A percentile compares a stretch with the other conserved stretches of the same genome.
phyloP scores from a whole-genome alignment of 2,113 vertebrate genomes.

The Brienomyrus brachyistius region DNA sequence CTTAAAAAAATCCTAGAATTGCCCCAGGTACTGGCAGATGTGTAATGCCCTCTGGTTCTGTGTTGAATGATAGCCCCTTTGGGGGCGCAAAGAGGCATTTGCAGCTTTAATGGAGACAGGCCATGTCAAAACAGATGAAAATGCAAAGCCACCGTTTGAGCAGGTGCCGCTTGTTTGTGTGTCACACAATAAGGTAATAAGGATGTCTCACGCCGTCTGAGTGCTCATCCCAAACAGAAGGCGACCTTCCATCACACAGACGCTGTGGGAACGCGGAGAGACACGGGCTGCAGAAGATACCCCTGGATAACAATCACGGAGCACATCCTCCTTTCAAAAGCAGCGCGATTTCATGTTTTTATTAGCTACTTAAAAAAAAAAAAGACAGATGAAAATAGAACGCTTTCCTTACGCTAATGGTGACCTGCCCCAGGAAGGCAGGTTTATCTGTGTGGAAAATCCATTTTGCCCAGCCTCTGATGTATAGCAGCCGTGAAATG shows the following conservation, averaged over 20 bases:
- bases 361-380: conserved; percentile 10
- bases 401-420: conserved; percentile 2
- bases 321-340: not conserved
- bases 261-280: not conserved
- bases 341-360: conserved; percentile 7
- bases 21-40: not conserved
- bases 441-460: conserved; percentile 57
- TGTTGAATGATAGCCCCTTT: not conserved
- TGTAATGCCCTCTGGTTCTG: not conserved
- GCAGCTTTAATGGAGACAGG: not conserved
- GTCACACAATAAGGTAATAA: not conserved
- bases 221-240: not conserved
- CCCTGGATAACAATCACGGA: not conserved
- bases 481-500: conserved; percentile 36
- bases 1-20: not conserved
- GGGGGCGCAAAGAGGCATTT: not conserved
- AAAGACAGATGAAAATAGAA: conserved; percentile 26
- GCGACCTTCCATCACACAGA: not conserved
- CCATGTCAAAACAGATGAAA: not conserved
- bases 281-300: not conserved
- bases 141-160: not conserved
- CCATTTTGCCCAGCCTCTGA: conserved; percentile 48
- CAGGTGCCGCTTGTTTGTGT: not conserved
- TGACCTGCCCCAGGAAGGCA: conserved; percentile 32
- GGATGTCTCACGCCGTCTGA: not conserved